Conservation (phyloP, 2,888 invertebrate species). For the Zeuzera pyrina region DNA sequence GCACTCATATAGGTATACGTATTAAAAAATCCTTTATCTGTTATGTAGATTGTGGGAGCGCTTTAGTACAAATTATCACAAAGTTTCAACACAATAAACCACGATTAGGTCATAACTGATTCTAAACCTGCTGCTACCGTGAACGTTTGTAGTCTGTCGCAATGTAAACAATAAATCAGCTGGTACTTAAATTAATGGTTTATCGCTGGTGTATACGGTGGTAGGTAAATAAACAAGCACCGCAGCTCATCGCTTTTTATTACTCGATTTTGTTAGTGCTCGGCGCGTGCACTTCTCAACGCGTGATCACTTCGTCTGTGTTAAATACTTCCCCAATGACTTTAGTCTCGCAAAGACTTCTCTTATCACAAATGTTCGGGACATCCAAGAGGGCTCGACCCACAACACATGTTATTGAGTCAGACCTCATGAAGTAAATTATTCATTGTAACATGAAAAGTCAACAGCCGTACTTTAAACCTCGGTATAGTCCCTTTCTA, state of each 20-base stretch:
- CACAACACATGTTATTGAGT: conserved; percentile 13
- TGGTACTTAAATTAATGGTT: conserved; percentile 26
- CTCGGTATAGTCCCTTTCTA: too few relatives aligned
- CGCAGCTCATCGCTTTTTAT: background rate
- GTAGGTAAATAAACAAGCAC: background rate
- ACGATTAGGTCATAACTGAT: conserved; percentile 41
- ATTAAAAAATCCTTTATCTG: conserved; percentile 2
- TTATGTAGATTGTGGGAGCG: conserved; percentile 16
- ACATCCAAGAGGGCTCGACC: conserved; percentile 12
- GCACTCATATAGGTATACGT: conserved; percentile 4
- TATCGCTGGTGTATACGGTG: conserved; percentile 12
- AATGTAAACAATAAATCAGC: conserved; percentile 42
- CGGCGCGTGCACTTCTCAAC: conserved; percentile 39
- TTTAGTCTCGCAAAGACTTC: conserved; percentile 30
- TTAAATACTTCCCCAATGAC: conserved; percentile 10
- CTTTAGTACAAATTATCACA: conserved; percentile 34
- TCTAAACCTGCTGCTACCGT: conserved; percentile 19
- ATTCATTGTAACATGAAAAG: too few relatives aligned
- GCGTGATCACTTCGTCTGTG: conserved; percentile 36
- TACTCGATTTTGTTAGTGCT: too few relatives aligned
- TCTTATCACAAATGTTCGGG: conserved; percentile 39
- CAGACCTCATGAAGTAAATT: too few relatives aligned
- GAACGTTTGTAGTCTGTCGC: conserved; percentile 29
- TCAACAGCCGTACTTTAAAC: too few relatives aligned
- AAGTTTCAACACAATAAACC: conserved; percentile 21